Evolutionary conservation across 2,113 vertebrate genomes (phyloP).

Genomic region (Siniperca chuatsi): DNA sequence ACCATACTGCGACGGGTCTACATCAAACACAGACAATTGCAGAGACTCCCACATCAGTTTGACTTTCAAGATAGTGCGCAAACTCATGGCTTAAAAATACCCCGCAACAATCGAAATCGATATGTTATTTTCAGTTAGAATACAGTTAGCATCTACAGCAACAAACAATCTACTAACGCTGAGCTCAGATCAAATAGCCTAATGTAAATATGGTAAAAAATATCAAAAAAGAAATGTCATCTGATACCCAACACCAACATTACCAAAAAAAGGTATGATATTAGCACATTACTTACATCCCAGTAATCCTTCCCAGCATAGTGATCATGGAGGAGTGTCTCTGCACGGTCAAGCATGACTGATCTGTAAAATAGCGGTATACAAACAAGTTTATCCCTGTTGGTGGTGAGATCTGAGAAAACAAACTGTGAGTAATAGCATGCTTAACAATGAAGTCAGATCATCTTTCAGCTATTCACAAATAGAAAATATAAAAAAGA

Average conservation of each 20-base stretch:
- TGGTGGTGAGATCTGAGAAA: not conserved
- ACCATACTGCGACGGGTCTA: slow-evolving; percentile 98
- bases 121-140: not conserved
- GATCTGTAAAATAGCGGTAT: slow-evolving; percentile 48
- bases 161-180: too few species aligned
- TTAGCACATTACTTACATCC: slow-evolving; percentile 86
- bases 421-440: not conserved
- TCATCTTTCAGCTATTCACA: slow-evolving; percentile 8
- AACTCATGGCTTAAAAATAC: not conserved
- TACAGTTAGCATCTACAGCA: not conserved
- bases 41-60: not conserved
- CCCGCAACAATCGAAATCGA: not conserved
- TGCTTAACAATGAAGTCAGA: slow-evolving; percentile 16
- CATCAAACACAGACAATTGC: slow-evolving; percentile 9
- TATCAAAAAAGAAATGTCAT: not conserved
- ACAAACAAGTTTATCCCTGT: not conserved
- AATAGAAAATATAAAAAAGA: not conserved
- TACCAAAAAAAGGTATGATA: not conserved
- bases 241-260: not conserved
- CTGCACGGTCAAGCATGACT: slow-evolving; percentile 96
- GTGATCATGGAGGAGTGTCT: slow-evolving; percentile 97
- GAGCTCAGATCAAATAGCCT: not conserved
- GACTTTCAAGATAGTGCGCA: not conserved
- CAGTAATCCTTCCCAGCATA: slow-evolving; percentile 97
- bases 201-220: not conserved